Evolutionary conservation across 2,888 invertebrate genomes (phyloP).

Genomic region (Agriopis marginaria): DNA sequence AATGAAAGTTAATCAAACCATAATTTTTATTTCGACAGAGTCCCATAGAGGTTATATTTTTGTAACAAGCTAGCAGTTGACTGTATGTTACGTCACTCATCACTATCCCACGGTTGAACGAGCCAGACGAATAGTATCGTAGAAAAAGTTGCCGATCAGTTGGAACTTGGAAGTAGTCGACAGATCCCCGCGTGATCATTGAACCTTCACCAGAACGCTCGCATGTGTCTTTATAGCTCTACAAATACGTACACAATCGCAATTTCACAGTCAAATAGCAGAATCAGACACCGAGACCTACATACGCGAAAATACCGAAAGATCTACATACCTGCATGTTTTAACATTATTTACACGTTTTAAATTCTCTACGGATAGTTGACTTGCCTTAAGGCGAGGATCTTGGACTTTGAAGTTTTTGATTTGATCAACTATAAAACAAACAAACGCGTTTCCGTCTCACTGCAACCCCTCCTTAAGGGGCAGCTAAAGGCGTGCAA

Average conservation of each 20-base stretch:
- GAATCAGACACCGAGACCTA: slow-evolving; percentile 54
- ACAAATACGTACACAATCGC: slow-evolving; percentile 62
- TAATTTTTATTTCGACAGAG: slow-evolving; percentile 24
- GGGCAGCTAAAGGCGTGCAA: too few species aligned
- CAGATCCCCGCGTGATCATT: slow-evolving; percentile 64
- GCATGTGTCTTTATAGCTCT: slow-evolving; percentile 59
- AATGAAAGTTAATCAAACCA: slow-evolving; percentile 2
- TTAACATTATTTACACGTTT: slow-evolving; percentile 36
- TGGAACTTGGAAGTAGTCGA: slow-evolving; percentile 46
- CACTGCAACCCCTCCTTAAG: too few species aligned
- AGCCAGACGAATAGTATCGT: slow-evolving; percentile 57
- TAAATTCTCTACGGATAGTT: slow-evolving; percentile 39
- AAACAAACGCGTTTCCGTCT: too few species aligned
- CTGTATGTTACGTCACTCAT: slow-evolving; percentile 59
- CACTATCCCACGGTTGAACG: slow-evolving; percentile 70
- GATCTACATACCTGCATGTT: slow-evolving; percentile 28
- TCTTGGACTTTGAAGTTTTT: too few species aligned
- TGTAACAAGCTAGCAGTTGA: slow-evolving; percentile 31
- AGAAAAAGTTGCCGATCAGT: slow-evolving; percentile 65
- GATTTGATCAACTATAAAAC: too few species aligned
- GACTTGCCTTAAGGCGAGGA: slow-evolving; percentile 3
- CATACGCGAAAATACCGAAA: slow-evolving; percentile 43
- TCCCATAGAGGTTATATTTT: slow-evolving; percentile 10
- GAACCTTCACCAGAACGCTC: slow-evolving; percentile 65
- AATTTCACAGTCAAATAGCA: slow-evolving; percentile 67